Base-by-base conservation (phyloP, 2,797 vertebrate species). In the Poliocrania exsul region DNA sequence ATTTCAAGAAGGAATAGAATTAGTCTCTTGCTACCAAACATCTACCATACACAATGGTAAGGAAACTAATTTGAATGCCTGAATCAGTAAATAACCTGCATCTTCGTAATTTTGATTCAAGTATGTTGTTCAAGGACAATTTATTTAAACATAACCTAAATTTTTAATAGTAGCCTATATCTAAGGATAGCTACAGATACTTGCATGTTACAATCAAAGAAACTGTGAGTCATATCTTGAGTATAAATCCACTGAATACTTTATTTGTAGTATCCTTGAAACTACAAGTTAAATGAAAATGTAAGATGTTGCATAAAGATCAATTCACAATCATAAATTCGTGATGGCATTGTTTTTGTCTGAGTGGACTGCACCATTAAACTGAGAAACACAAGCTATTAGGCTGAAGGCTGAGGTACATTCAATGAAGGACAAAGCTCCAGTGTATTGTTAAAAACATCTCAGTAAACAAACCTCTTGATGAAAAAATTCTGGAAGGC, bases 401-500 rank as follows among this genome's bases (percentile, higher is more conserved):
- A 38, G 57, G 38, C 72, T 88, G 67, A 91, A 92, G 53, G 85
- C 65, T 87, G 71, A 79, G 38, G 64, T 74, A 74, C 9, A 77
- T n/a, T 62, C 25, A 85, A 20, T 20, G 44, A 91, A 94, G 50
- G 62, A 24, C 67, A 96, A 80, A 92, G 12, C 61, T 78, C 29
- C 33, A 42, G 37, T 44, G 56, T 73, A 56, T 37, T 79, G 13
- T 88, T 56, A 92, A 57, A 47, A 89, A 70, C 20, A 54, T 70
- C 23, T 62, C 18, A 33, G 51, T 70, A 92, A 96, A 87, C 51
- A 75, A 74, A 87, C 33, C 21, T 64, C 61, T 80, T 81, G 37
- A 72, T 91, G 72, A 94, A 91, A 81, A 81, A 74, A 87, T 70
- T 89, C 47, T 73, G 75, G 12, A 86, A 71, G 42, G 49, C 28